A percentile compares a stretch with the other conserved stretches of the same genome.
Conservation (phyloP, 2,797 vertebrate species). For the Cephalopachus bancanus region DNA sequence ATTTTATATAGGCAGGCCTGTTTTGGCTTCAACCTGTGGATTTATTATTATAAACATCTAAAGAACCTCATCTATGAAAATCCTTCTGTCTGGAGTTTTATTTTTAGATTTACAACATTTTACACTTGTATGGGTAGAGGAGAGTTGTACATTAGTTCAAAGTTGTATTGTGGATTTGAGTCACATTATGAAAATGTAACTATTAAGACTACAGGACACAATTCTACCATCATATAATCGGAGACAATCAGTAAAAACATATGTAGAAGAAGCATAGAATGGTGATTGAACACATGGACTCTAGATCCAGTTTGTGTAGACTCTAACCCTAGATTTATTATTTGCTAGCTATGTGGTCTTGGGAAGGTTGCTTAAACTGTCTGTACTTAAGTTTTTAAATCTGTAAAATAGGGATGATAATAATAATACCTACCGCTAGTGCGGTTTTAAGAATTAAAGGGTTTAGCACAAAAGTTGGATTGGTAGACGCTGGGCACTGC, state of each 20-base stretch:
- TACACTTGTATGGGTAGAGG: not conserved
- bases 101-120: conserved; percentile 8
- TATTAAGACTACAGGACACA: not conserved
- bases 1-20: not conserved
- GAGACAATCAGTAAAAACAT: not conserved
- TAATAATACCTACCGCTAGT: not conserved
- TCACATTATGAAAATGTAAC: not conserved
- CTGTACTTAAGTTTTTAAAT: not conserved
- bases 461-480: not conserved
- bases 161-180: not conserved
- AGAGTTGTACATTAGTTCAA: not conserved
- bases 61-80: conserved; percentile 1
- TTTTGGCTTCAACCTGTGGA: not conserved
- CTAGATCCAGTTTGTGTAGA: not conserved
- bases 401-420: not conserved
- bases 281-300: not conserved
- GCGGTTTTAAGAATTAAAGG: not conserved
- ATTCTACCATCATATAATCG: not conserved
- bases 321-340: not conserved
- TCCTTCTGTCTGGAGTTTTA: not conserved
- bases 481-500: no score
- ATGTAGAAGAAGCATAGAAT: not conserved
- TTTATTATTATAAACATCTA: conserved; percentile 10
- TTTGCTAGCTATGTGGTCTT: not conserved
- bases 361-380: not conserved